Evolutionary conservation across 2,888 invertebrate genomes (phyloP).

Genomic region (Apotomis betuletana): DNA sequence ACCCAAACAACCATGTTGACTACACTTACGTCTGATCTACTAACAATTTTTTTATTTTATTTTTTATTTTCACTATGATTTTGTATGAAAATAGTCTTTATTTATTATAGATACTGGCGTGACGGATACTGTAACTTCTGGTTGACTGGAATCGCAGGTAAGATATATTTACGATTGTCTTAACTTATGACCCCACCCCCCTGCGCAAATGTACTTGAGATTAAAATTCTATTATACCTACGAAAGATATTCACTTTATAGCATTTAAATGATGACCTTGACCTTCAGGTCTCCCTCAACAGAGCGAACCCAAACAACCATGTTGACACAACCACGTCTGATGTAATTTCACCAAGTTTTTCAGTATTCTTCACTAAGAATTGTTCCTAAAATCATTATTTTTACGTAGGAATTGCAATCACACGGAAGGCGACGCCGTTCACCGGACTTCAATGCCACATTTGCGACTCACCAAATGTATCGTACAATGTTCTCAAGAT

Average conservation of each 20-base stretch:
- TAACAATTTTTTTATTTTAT: no score
- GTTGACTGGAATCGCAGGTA: no score
- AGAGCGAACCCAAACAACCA: conserved; percentile 74
- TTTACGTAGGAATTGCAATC: not conserved
- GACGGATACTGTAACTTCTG: no score
- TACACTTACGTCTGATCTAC: conserved; percentile 43
- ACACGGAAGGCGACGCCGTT: not conserved
- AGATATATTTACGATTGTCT: no score
- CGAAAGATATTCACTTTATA: no score
- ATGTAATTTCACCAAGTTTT: conserved; percentile 17
- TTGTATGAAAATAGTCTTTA: no score
- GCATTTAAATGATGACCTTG: conserved; percentile 61
- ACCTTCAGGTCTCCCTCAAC: conserved; percentile 80
- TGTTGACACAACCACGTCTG: conserved; percentile 56
- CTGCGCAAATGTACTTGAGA: no score
- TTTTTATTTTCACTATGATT: no score
- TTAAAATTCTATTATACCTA: no score
- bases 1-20: conserved; percentile 69
- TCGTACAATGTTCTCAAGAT: not conserved
- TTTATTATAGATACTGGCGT: no score
- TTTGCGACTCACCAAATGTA: not conserved
- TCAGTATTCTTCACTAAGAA: not conserved
- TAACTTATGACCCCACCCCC: no score
- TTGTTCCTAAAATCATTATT: not conserved
- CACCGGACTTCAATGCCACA: not conserved